Base-by-base conservation (phyloP, 1,140 invertebrate genomes). In the Drosophila ironensis region DNA sequence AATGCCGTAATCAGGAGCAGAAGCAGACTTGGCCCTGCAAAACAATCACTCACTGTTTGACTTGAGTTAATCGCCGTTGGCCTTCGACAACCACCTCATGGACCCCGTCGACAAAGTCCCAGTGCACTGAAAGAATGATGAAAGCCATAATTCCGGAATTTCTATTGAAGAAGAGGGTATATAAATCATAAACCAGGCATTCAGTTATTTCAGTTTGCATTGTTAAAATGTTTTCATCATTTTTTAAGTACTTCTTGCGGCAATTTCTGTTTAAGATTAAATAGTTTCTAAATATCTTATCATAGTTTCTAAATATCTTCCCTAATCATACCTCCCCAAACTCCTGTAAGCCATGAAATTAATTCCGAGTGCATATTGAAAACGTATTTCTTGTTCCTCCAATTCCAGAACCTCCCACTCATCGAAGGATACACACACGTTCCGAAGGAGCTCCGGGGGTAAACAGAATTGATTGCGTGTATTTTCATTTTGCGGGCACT, bases 21-120 rank as follows among this genome's bases (percentile, higher is more conserved):
- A 40, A 40, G 24, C 72, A 81, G 76, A 82, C 80, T 56, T 71
- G 66, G 44, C 42, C 57, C 57, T 78, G 80, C 80, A 75, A 84
- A 84, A 84, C 80, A 84, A 84, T 84, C 80, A 84, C 67, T 86
- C 80, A 84, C 73, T 84, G 80, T 86, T 86, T 86, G 80, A 60
- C 80, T 86, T 67, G 54, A 84, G 81, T 80, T 84, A 84, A 84
- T 84, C 80, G 80, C 80, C 80, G 80, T 72, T 75, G 74, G 80
- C 75, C 74, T 52, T 74, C 56, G 68, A 45, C 42, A 70, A 45
- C 45, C 66, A 69, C 38, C 64, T 70, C 60, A 63, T 68, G 40
- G 77, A 71, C 69, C 78, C 61, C 44, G 52, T 53, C 48, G 53
- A 70, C 37, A 37, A 61, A 60, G 76, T 67, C 50, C 33, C 4